Base-by-base conservation (phyloP, 2,113 vertebrate species). In the Galbula dea region DNA sequence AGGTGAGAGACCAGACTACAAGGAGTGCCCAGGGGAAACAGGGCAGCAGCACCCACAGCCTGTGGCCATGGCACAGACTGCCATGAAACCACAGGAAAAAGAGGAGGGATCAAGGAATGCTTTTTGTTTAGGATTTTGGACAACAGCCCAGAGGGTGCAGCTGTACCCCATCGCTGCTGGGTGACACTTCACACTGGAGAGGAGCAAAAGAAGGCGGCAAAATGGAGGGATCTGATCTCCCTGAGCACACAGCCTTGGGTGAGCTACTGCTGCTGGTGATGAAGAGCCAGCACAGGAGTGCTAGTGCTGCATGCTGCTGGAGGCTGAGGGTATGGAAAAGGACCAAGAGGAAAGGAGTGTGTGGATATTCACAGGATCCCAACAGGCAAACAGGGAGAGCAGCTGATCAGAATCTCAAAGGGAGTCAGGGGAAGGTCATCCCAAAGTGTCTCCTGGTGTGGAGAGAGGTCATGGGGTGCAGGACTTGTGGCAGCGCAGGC, bases 381-480 rank as follows among this genome's bases (percentile, higher is more conserved):
- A 45, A 20, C 45, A 24, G 74, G 49, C 17, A 29, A 46, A 43
- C 5, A 6, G 43, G 30, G 29, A 52, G 26, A 37, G 30, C n/a
- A 23, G 41, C 10, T 16, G 62, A 41, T 7, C 2, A 2, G 52
- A 8, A 37, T 46, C 23, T 54, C 3, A 4, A 7, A 41, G 39
- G 11, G 57, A 16, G 34, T 6, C 16, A 20, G 24, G 46, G 26
- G 11, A 61, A 57, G 22, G 46, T 58, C 9, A 10, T 15, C 30
- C 4, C 1, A 1, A 7, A 18, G 12, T 61, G n/a, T 15, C 9
- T 15, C 43, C 24, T 0, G 2, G 30, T 10, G 52, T 1, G 0
- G 63, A 43, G 55, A n/a, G 69, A 0, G 5, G 36, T 32, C 2
- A 10, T 3, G 32, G 32, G 37, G 24, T 58, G 52, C 13, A 51